Base-by-base conservation (phyloP, 2,888 invertebrate species). In the Ornithoptera priamus region DNA sequence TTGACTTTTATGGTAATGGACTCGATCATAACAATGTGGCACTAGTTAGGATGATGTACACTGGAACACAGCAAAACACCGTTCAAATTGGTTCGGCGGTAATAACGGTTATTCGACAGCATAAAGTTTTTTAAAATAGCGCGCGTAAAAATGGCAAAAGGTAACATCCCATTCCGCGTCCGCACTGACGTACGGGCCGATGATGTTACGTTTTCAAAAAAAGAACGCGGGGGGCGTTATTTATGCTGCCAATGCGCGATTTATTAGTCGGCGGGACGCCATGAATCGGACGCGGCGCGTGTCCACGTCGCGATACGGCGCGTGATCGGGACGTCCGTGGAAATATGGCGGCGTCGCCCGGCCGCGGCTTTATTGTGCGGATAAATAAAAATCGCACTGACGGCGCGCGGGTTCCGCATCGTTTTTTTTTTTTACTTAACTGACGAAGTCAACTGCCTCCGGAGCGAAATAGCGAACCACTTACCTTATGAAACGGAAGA, bases 251-350 rank as follows among this genome's bases (percentile, higher is more conserved):
- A 77, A 79, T 77, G 74, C 74, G 70, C 74, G 80, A 82, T 82
- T 82, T 82, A 81, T 82, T 79, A 75, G 79, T 78, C 76, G 77
- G 70, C 74, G 76, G 75, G 74, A 77, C 75, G 76, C 78, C 80
- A 80, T 79, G 81, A 79, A 79, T 80, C 78, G 75, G 78, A 78
- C 75, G 76, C 68, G 62, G 63, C 66, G 60, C 73, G 73, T 72
- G 72, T 76, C 73, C 74, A 73, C 75, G 75, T 76, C 75, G 75
- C 74, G 77, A 77, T 77, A 77, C 73, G 74, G 72, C 70, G 74
- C 72, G 72, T 72, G 78, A 74, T 72, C 71, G 74, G 75, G 75
- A 75, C 76, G 73, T 70, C 71, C 72, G 73, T 73, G 72, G 74
- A 78, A 77, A 79, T 81, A 80, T 78, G 74, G 78, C 75, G 70